Percentiles rank a stretch among this genome's conserved stretches.
phyloP scores from a whole-genome alignment of 2,797 vertebrate genomes.

The Pipistrellus pipistrellus region DNA sequence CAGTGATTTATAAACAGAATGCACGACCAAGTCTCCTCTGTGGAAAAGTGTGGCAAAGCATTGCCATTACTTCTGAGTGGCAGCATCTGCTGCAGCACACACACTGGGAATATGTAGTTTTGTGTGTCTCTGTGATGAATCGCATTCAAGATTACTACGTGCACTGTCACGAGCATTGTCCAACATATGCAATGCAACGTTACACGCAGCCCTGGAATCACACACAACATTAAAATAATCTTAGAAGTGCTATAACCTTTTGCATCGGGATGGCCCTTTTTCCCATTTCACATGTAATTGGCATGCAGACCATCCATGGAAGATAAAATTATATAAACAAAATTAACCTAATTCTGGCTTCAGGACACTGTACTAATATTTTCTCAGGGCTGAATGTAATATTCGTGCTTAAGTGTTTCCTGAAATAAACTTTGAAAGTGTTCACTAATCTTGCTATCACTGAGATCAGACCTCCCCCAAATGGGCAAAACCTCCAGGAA shows the following conservation, averaged over 20 bases:
- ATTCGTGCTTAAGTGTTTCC: slow-evolving; percentile 62
- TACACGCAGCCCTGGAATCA: slow-evolving; percentile 52
- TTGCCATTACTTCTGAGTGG: not conserved
- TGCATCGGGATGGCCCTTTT: not conserved
- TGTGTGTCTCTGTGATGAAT: not conserved
- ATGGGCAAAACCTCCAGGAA: slow-evolving; percentile 48
- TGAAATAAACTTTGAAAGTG: slow-evolving; percentile 60
- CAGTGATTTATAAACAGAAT: slow-evolving; percentile 41
- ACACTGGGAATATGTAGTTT: not conserved
- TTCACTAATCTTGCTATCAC: slow-evolving; percentile 39
- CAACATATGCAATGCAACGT: slow-evolving; percentile 16
- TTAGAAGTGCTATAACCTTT: slow-evolving; percentile 46
- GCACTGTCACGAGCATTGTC: not conserved
- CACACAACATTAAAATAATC: slow-evolving; percentile 37
- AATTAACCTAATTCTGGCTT: slow-evolving; percentile 71
- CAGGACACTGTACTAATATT: slow-evolving; percentile 69
- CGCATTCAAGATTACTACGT: not conserved
- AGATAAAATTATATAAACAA: not conserved
- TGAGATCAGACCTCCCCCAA: not conserved
- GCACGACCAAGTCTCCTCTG: not conserved
- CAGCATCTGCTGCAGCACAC: not conserved
- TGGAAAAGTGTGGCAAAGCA: not conserved
- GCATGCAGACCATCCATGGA: not conserved
- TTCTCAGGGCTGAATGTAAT: slow-evolving; percentile 48
- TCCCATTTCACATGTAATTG: slow-evolving; percentile 47